These are phyloP conservation scores for Leptinotarsa haldemani DNA, from an alignment of 2,888 invertebrate species.

Conservation along the genomic window DNA sequence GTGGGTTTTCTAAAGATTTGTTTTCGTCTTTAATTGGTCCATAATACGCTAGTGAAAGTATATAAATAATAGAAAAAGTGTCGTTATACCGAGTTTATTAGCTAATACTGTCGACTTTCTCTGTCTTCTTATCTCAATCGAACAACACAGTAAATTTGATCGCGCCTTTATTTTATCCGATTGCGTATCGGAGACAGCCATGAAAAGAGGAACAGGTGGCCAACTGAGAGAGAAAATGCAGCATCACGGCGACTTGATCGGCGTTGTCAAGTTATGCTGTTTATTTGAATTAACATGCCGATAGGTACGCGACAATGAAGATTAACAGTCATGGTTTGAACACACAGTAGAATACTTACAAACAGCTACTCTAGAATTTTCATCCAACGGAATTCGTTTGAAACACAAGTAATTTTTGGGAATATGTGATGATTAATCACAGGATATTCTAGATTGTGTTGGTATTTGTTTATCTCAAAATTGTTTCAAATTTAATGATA, in stretches of 20 bases:
- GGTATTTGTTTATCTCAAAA: too few relatives aligned
- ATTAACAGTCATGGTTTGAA: too few relatives aligned
- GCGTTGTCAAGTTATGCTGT: slow-evolving; percentile 22
- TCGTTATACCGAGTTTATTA: slow-evolving; percentile 23
- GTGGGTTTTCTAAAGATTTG: slow-evolving; percentile 8
- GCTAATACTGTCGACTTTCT: slow-evolving; percentile 31
- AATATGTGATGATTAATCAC: too few relatives aligned
- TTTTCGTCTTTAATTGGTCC: slow-evolving; percentile 1
- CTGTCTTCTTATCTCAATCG: slow-evolving; percentile 31
- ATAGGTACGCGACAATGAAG: too few relatives aligned
- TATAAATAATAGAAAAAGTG: slow-evolving; percentile 11
- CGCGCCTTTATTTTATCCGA: slow-evolving; percentile 30
- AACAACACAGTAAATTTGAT: slow-evolving; percentile 32
- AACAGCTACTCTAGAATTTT: too few relatives aligned
- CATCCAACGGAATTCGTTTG: too few relatives aligned
- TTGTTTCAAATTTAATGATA: too few relatives aligned
- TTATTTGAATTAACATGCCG: too few relatives aligned
- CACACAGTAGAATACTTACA: too few relatives aligned
- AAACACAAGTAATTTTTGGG: too few relatives aligned
- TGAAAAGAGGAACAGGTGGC: slow-evolving; percentile 48
- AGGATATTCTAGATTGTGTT: too few relatives aligned
- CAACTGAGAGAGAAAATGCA: slow-evolving; percentile 31
- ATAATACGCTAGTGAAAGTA: slow-evolving; percentile 10
- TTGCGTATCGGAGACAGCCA: slow-evolving; percentile 31
- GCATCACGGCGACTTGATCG: slow-evolving; percentile 13